Conservation (phyloP, 2,888 invertebrate species). For the Archips xylosteana region DNA sequence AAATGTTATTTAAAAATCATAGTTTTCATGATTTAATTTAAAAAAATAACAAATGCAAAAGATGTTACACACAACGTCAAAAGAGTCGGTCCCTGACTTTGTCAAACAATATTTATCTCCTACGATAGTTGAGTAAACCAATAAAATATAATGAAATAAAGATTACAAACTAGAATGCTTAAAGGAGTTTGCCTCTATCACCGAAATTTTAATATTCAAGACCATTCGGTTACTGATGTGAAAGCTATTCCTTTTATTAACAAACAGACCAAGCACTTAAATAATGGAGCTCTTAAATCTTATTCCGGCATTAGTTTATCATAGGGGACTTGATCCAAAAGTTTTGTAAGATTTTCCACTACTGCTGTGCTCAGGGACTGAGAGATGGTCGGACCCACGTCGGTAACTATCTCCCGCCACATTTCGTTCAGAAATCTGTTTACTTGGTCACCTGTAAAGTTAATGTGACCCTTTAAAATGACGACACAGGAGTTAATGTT, state of each 20-base stretch:
- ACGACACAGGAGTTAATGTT: not conserved
- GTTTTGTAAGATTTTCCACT: conserved; percentile 61
- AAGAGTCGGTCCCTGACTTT: no score
- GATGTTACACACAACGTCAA: no score
- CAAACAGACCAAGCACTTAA: not conserved
- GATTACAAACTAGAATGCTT: no score
- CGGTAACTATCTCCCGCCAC: conserved; percentile 68
- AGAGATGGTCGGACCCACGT: conserved; percentile 68
- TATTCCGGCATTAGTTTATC: conserved; percentile 68
- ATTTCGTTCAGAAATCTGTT: conserved; percentile 70
- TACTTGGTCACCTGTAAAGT: conserved; percentile 67
- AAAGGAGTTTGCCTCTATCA: not conserved
- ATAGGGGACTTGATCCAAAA: conserved; percentile 68
- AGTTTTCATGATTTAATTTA: no score
- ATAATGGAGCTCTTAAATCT: conserved; percentile 14
- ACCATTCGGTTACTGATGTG: not conserved
- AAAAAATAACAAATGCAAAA: no score
- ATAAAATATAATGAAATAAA: no score
- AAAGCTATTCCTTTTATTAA: not conserved
- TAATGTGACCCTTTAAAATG: not conserved
- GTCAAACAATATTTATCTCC: not conserved
- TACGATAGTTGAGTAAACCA: not conserved
- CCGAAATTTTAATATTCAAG: not conserved
- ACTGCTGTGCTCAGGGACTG: conserved; percentile 62
- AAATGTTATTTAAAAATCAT: no score